Evolutionary conservation across 1,140 invertebrate species (phyloP), one percentile per base, ranked within the genome.

Genomic region (Phenacoccus solenopsis): DNA sequence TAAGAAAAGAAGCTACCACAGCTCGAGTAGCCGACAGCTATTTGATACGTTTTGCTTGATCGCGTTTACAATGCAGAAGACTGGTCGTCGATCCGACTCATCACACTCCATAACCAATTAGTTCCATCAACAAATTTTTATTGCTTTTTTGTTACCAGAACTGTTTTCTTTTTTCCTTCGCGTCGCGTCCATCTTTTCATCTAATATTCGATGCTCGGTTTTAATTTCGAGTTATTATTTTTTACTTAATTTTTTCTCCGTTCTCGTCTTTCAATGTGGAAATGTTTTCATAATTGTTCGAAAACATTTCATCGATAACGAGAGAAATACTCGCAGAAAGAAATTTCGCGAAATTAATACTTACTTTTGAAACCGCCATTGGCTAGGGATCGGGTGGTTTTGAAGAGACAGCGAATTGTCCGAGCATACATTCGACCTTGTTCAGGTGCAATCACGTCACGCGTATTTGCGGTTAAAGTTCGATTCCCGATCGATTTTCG

Each of bases 41-140:
- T 64, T 64, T 64, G 59, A 64, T 64, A 22, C 59, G 59, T 64
- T 64, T 64, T 64, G 59, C 59, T 64, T 64, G 59, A 64, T 64
- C 59, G 59, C 59, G 21, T 64, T 64, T 64, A 64, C 59, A 64
- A 64, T 64, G 59, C 59, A 64, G 59, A 64, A 64, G 22, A 64
- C 59, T 64, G 59, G 59, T 64, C 59, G 59, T 64, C 59, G 59
- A 64, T 64, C 59, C 59, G 59, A 25, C 25, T 64, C 59, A 64
- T 64, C 59, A 64, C 59, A 64, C 59, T 64, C 25, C 59, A 64
- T 64, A 64, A 64, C 59, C 59, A 64, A 64, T 64, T 64, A 64
- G 59, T 64, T 64, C 59, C 59, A 64, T 64, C 59, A 64, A 64
- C 59, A 64, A 27, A 27, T 64, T 64, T 64, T 64, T 9, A 64